phyloP scores from a whole-genome alignment of 2,797 vertebrate genomes.

The Paratrypauchen microcephalus region DNA sequence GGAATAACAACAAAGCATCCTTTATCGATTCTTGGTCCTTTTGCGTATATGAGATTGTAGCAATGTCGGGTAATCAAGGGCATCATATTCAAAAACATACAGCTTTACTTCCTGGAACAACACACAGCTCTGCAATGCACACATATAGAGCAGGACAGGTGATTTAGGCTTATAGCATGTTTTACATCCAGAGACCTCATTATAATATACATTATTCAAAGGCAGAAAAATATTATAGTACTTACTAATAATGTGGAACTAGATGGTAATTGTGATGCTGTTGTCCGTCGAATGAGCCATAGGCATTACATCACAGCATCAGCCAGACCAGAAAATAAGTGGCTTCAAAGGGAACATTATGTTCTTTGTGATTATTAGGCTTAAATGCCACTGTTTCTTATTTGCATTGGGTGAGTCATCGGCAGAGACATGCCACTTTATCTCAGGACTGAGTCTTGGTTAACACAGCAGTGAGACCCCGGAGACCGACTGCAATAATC shows the following conservation, averaged over 20 bases:
- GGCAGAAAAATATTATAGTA: constrained; percentile 16
- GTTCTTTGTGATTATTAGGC: constrained; percentile 68
- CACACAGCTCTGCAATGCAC: constrained; percentile 57
- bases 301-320: constrained; percentile 61
- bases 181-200: constrained; percentile 40
- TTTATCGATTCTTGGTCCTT: constrained; percentile 71
- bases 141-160: constrained; percentile 24
- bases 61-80: constrained; percentile 71
- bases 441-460: constrained; percentile 51
- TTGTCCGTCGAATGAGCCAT: constrained; percentile 57
- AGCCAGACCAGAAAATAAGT: constrained; percentile 49
- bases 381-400: constrained; percentile 64
- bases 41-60: constrained; percentile 68
- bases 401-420: constrained; percentile 68
- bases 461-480: constrained; percentile 45
- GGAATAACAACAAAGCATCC: constrained; percentile 75
- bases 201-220: constrained; percentile 29
- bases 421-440: constrained; percentile 47
- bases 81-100: constrained; percentile 50
- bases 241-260: constrained; percentile 21
- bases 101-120: constrained; percentile 45
- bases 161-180: constrained; percentile 32
- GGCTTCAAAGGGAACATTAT: constrained; percentile 70
- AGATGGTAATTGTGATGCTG: constrained; percentile 34
- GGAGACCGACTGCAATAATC: constrained; percentile 45